Percentiles rank a stretch among this genome's conserved stretches.
phyloP scores from a whole-genome alignment of 1,140 invertebrate species.

The Drosophila murphyi region DNA sequence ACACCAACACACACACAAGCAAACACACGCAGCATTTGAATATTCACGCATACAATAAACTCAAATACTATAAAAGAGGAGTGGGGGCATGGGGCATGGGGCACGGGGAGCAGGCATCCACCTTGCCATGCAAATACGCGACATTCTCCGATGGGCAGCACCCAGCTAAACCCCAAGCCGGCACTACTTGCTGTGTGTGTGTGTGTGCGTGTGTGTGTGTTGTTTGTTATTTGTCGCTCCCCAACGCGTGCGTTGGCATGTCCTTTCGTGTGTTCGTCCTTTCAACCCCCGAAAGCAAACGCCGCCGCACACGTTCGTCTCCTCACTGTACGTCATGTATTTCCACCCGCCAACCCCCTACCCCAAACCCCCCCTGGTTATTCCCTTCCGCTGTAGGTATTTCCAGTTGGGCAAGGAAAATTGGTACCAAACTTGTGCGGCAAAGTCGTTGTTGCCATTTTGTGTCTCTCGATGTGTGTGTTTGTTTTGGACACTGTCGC shows the following conservation, averaged over 20 bases:
- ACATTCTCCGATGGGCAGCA: conserved; percentile 42
- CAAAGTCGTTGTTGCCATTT: conserved; percentile 67
- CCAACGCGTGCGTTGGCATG: conserved; percentile 50
- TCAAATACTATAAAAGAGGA: conserved; percentile 55
- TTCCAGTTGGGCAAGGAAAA: conserved; percentile 45
- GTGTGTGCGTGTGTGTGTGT: conserved; percentile 31
- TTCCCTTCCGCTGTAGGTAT: conserved; percentile 42
- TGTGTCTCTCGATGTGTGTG: conserved; percentile 36
- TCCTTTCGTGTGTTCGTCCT: conserved; percentile 48
- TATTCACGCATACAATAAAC: conserved; percentile 81
- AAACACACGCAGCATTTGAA: conserved; percentile 63
- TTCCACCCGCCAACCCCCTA: not conserved
- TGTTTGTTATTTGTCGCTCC: conserved; percentile 78
- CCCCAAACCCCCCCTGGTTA: not conserved
- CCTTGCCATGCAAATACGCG: conserved; percentile 70
- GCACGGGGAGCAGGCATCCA: conserved; percentile 4
- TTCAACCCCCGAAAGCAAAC: conserved; percentile 69
- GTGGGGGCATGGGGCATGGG: conserved; percentile 12
- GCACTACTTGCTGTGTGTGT: conserved; percentile 36
- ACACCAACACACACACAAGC: conserved; percentile 32
- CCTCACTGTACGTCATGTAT: conserved; percentile 42
- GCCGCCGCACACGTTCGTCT: conserved; percentile 56
- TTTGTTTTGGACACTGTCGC: conserved; percentile 72
- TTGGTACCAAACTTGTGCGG: conserved; percentile 29
- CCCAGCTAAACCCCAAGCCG: not conserved